These are phyloP conservation scores for Spinibarbus caldwelli DNA, from an alignment of 2,797 vertebrate species.

Conservation along the genomic window DNA sequence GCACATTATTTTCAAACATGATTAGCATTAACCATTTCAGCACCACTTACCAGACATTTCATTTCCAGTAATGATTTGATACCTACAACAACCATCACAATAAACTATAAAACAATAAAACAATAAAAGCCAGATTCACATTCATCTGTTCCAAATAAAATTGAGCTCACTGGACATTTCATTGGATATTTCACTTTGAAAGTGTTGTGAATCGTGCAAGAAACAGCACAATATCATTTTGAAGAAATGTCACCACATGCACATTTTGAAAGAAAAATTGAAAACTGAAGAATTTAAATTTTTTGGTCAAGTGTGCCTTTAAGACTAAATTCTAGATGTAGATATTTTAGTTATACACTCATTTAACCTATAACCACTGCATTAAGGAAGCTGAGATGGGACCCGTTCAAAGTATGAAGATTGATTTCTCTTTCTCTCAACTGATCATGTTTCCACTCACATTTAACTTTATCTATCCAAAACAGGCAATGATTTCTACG, in stretches of 20 bases:
- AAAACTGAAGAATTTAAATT: neutral
- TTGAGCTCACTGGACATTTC: neutral
- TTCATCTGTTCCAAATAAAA: neutral
- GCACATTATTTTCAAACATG: neutral
- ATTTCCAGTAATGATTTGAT: neutral
- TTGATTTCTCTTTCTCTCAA: slow-evolving; percentile 12
- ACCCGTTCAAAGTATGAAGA: slow-evolving; percentile 13
- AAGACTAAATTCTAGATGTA: neutral
- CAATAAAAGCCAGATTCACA: neutral
- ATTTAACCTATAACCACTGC: slow-evolving; percentile 20
- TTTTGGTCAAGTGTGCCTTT: neutral
- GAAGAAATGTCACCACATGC: neutral
- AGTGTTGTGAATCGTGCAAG: neutral
- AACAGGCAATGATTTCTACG: neutral
- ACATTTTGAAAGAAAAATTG: neutral
- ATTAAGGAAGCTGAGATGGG: neutral
- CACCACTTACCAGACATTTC: neutral
- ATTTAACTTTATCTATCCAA: neutral
- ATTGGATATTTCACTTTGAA: neutral
- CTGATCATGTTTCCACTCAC: slow-evolving; percentile 26
- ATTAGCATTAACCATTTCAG: neutral
- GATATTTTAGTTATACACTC: slow-evolving; percentile 25
- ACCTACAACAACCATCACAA: neutral
- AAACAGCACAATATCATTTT: neutral
- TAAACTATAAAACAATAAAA: neutral